Conservation (phyloP, 2,888 invertebrate genomes). For the Tenodera sinensis region DNA sequence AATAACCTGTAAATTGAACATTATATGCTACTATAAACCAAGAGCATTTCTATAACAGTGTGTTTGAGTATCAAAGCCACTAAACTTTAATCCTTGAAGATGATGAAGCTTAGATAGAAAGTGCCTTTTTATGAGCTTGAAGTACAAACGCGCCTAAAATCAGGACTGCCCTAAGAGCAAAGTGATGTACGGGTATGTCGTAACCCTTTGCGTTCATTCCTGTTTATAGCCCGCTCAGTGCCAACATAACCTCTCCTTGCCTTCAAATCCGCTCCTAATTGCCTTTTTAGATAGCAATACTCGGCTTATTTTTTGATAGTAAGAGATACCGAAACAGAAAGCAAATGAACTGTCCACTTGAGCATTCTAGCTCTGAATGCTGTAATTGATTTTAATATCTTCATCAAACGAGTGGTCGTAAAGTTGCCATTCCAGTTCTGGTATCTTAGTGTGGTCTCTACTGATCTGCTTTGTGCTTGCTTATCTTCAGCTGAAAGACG, state of each 20-base stretch:
- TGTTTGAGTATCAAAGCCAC: too few relatives aligned
- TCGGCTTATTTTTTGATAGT: not conserved
- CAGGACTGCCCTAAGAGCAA: not conserved
- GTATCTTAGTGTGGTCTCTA: not conserved
- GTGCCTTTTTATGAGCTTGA: not conserved
- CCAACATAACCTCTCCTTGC: not conserved
- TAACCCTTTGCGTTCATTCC: not conserved
- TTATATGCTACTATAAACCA: too few relatives aligned
- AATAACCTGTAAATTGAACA: not conserved
- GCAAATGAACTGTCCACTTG: not conserved
- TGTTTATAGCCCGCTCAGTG: not conserved
- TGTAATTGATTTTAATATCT: not conserved
- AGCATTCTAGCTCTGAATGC: not conserved
- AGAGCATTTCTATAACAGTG: too few relatives aligned
- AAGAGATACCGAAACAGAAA: not conserved
- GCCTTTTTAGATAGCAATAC: not conserved
- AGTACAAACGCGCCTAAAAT: not conserved
- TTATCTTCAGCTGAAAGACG: not conserved
- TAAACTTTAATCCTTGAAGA: not conserved
- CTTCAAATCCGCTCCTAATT: not conserved
- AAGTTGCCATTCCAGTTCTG: not conserved
- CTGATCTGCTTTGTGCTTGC: not conserved
- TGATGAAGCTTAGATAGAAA: not conserved
- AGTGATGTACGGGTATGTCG: not conserved
- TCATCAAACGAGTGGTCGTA: not conserved